A percentile compares a stretch with the other conserved stretches of the same genome.
Conservation (phyloP, 2,797 vertebrate species). For the Centropyge bicolor region DNA sequence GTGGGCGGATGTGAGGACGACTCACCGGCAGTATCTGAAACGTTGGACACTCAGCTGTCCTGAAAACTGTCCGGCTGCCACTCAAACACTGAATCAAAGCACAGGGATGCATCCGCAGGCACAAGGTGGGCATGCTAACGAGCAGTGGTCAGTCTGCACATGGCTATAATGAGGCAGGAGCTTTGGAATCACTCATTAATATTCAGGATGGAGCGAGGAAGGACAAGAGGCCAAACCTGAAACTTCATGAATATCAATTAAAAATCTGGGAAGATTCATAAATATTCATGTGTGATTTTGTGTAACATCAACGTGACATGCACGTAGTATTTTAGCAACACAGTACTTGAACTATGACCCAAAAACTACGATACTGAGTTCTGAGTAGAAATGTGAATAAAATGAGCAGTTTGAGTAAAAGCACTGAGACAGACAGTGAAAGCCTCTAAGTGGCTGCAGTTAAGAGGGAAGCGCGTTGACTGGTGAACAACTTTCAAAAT, state of each 20-base stretch:
- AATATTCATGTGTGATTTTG: slow-evolving; percentile 51
- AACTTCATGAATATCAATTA: slow-evolving; percentile 56
- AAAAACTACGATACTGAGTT: background rate
- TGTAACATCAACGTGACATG: slow-evolving; percentile 14
- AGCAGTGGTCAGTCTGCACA: background rate
- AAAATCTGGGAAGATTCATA: slow-evolving; percentile 21
- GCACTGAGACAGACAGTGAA: background rate
- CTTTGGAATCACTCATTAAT: slow-evolving; percentile 10
- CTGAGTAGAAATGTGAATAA: background rate
- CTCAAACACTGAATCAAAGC: background rate
- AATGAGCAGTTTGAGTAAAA: background rate
- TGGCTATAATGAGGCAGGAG: slow-evolving; percentile 10
- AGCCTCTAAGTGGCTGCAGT: background rate
- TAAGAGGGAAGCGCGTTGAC: background rate
- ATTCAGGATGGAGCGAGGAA: slow-evolving; percentile 26
- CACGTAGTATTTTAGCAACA: background rate
- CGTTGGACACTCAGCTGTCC: background rate
- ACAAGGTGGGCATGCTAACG: background rate
- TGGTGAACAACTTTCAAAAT: background rate
- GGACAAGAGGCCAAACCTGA: slow-evolving; percentile 38
- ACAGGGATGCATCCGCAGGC: background rate
- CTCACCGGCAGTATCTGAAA: background rate
- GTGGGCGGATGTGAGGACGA: background rate
- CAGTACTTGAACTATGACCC: slow-evolving; percentile 16
- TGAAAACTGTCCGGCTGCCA: slow-evolving; percentile 3